phyloP scores from a whole-genome alignment of 2,888 invertebrate genomes.

The Rhodophaea formosa region DNA sequence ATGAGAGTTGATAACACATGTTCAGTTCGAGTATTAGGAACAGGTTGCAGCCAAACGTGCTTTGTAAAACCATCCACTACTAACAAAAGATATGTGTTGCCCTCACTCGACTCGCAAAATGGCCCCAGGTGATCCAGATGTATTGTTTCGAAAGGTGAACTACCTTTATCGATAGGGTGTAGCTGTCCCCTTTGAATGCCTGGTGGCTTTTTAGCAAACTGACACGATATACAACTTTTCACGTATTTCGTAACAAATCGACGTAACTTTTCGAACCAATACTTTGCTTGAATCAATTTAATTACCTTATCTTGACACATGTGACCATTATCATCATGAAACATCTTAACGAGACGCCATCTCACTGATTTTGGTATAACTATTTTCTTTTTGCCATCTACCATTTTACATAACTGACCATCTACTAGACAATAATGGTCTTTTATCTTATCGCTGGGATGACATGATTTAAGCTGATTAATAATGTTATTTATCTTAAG shows the following conservation, averaged over 20 bases:
- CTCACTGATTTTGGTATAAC: neutral
- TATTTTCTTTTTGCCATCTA: too few relatives aligned
- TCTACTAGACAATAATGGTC: too few relatives aligned
- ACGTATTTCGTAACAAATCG: neutral
- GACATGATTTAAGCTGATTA: too few relatives aligned
- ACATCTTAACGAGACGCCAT: neutral
- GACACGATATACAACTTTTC: neutral
- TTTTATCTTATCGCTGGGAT: too few relatives aligned
- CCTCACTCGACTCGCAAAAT: neutral
- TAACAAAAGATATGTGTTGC: neutral
- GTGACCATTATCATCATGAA: conserved; percentile 2
- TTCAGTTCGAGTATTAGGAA: neutral
- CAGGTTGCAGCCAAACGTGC: neutral
- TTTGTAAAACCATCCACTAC: neutral
- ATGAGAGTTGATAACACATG: neutral
- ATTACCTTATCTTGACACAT: neutral
- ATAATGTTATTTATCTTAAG: too few relatives aligned
- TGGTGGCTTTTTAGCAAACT: neutral
- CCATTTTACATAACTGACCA: too few relatives aligned
- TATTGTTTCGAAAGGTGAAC: neutral
- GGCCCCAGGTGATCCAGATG: conserved; percentile 6
- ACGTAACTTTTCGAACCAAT: neutral
- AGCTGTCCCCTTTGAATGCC: neutral
- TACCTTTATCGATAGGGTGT: neutral
- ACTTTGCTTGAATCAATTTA: neutral